Base-by-base conservation (phyloP, 2,888 invertebrate species). In the Platycheirus rosarum region DNA sequence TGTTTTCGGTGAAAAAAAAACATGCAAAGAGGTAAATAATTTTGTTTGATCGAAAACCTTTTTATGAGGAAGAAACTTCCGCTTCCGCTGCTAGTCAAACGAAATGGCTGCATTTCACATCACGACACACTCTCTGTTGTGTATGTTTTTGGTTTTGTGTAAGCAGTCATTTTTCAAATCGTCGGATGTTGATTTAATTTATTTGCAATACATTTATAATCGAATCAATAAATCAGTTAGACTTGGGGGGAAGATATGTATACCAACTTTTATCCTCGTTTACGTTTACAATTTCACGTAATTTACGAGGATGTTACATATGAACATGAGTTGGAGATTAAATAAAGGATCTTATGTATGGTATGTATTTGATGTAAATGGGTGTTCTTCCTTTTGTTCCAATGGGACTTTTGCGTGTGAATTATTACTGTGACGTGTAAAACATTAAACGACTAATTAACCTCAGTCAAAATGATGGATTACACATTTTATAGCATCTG, bases 131-230 rank as follows among this genome's bases (percentile, higher is more conserved):
- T 14, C 6, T 42, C 37, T 13, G 20, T 40, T 40, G 32, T 35
- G 53, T 7, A 40, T 57, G 16, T 26, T 40, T 40, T 32, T 32
- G 16, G 44, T 51, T 40, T 37, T 63, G 57, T 49, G 63, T 65
- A 37, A 60, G 74, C 23, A 55, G 23, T 7, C 63, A 75, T 80
- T 75, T 65, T 70, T 80, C 79, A 80, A 80, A 80, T 63, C 69
- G 73, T 68, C 63, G 75, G 69, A 80, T 69, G 75, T 70, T 80
- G 65, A 80, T 75, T 80, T 80, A 80, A 80, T 80, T 80, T 80
- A 80, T 80, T 75, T 75, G 63, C 75, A 37, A 80, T 80, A 75
- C 75, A 80, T 75, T 80, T 60, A 60, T 75, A 80, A 69, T 70
- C 69, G 60, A 80, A 80, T 70, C 79, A 46, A 80, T 80, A 80